Conservation (phyloP, 2,888 invertebrate species). For the Cartodere bifasciata region DNA sequence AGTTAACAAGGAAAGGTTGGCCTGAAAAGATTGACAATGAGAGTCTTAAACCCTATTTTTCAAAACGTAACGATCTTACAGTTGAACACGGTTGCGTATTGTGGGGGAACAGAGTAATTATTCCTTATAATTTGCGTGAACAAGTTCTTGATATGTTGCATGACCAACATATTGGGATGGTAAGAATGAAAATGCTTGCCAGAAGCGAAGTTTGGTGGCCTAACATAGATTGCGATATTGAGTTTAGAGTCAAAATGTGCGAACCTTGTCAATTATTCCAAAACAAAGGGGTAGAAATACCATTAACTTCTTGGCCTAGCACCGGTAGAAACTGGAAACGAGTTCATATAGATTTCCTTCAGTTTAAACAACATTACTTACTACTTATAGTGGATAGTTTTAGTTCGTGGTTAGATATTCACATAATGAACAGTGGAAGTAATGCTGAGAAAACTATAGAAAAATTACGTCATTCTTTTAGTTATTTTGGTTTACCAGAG, state of each 20-base stretch:
- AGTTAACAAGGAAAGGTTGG: conserved; percentile 6
- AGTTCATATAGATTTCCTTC: conserved; percentile 6
- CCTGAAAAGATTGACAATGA: no score
- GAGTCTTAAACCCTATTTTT: no score
- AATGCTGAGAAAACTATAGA: conserved; percentile 6
- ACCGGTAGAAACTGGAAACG: no score
- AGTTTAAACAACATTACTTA: conserved; percentile 2
- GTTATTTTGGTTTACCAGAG: conserved; percentile 7
- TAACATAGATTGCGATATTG: conserved; percentile 12
- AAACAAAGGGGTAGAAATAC: no score
- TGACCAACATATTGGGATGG: conserved; percentile 10
- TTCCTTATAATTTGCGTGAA: neutral
- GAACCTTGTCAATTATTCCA: conserved; percentile 2
- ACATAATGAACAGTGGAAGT: conserved; percentile 7
- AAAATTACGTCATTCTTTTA: neutral
- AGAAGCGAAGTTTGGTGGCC: conserved; percentile 15
- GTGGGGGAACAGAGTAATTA: conserved; percentile 2
- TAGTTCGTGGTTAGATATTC: conserved; percentile 10
- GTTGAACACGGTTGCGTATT: conserved; percentile 2
- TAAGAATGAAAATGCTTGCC: conserved; percentile 12
- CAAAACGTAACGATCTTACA: no score
- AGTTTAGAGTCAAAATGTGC: conserved; percentile 8
- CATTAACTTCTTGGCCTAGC: no score
- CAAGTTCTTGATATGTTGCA: conserved; percentile 10
- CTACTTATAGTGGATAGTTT: conserved; percentile 6